Percentiles rank a stretch among this genome's conserved stretches.
Conservation (phyloP, 2,888 invertebrate genomes). For the Drosophila heteroneura region DNA sequence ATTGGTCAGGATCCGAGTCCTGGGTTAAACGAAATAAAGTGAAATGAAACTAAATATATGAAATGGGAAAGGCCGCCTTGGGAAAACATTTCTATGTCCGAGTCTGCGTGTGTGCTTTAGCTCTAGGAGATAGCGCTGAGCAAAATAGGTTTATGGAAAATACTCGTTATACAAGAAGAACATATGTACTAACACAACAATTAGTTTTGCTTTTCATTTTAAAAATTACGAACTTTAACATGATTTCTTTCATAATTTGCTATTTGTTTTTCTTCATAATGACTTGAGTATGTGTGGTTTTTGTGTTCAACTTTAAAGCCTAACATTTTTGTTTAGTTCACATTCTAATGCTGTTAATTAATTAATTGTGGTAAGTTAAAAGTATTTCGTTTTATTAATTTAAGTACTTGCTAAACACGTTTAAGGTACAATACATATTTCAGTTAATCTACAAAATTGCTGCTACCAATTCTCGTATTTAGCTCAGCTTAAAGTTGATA, state of each 20-base stretch:
- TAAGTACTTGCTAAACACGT: conserved; percentile 75
- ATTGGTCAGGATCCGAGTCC: conserved; percentile 23
- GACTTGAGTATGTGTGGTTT: conserved; percentile 56
- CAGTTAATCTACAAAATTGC: conserved; percentile 78
- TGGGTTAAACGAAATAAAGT: conserved; percentile 20
- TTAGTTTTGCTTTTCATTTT: conserved; percentile 45
- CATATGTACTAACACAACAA: conserved; percentile 60
- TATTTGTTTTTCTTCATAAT: conserved; percentile 24
- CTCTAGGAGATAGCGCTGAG: conserved; percentile 75
- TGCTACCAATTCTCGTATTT: conserved; percentile 72
- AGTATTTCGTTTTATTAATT: conserved; percentile 68
- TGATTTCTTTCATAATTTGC: conserved; percentile 39
- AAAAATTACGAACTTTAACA: conserved; percentile 68
- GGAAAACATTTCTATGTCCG: conserved; percentile 28
- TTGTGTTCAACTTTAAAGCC: conserved; percentile 74
- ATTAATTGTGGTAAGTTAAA: conserved; percentile 57
- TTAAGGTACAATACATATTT: conserved; percentile 80
- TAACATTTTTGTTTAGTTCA: conserved; percentile 69
- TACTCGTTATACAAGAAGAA: conserved; percentile 52
- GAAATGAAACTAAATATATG: conserved; percentile 8
- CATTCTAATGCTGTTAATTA: conserved; percentile 60
- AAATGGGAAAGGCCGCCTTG: conserved; percentile 70
- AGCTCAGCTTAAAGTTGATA: conserved; percentile 81
- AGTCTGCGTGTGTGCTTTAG: conserved; percentile 34
- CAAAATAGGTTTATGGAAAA: conserved; percentile 65